Conservation (phyloP, 2,113 vertebrate genomes). For the Centropus unirufus region DNA sequence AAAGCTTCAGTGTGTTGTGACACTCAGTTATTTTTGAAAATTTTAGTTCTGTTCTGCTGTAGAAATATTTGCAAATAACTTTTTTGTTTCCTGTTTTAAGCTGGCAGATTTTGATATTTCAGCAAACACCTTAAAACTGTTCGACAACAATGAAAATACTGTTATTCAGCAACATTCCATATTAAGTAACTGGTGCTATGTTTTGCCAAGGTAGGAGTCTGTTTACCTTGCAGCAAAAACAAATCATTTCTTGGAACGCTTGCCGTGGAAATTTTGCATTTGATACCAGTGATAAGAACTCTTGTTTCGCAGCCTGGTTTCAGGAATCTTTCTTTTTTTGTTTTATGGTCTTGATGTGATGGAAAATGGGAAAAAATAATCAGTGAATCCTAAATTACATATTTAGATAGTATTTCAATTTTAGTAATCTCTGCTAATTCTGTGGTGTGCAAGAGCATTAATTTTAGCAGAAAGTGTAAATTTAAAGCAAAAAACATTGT, state of each 20-base stretch:
- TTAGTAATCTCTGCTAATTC: neutral
- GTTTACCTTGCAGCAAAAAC: conserved; percentile 13
- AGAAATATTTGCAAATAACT: conserved; percentile 7
- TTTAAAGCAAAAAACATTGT: neutral
- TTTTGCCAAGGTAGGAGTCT: conserved; percentile 89
- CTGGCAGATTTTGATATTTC: conserved; percentile 86
- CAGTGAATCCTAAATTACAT: neutral
- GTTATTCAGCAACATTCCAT: conserved; percentile 78
- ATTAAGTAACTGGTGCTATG: conserved; percentile 86
- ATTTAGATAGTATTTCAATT: neutral
- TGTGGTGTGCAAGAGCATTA: neutral
- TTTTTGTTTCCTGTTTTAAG: conserved; percentile 72
- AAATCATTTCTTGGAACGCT: neutral
- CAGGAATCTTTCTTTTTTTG: neutral
- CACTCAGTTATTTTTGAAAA: neutral
- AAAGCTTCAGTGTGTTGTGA: neutral
- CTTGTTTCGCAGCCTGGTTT: neutral
- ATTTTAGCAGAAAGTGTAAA: neutral
- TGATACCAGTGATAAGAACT: neutral
- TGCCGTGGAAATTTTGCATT: neutral
- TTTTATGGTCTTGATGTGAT: neutral
- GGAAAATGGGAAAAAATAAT: neutral
- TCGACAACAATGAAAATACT: conserved; percentile 71
- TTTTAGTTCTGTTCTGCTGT: neutral
- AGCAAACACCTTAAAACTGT: conserved; percentile 71